phyloP scores from a whole-genome alignment of 1,140 invertebrate genomes.

The Drosophila sucinea region DNA sequence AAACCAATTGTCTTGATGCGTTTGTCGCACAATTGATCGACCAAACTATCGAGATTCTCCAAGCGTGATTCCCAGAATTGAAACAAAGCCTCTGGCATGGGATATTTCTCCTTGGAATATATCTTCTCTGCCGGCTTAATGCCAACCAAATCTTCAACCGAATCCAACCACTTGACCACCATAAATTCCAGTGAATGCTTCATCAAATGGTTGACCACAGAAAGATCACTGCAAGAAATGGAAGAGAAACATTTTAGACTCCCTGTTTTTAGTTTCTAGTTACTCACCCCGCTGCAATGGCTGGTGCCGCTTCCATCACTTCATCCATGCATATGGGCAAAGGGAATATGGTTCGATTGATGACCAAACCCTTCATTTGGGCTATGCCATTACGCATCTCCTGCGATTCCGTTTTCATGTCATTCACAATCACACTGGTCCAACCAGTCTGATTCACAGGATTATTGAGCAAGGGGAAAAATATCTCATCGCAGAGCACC shows the following conservation, averaged over 20 bases:
- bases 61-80: slow-evolving; percentile 88
- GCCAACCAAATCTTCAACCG: slow-evolving; percentile 88
- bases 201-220: slow-evolving; percentile 85
- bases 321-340: slow-evolving; percentile 89
- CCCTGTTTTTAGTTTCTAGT: neutral
- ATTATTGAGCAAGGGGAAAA: slow-evolving; percentile 88
- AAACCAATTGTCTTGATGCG: slow-evolving; percentile 91
- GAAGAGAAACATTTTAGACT: neutral
- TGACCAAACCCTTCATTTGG: slow-evolving; percentile 85
- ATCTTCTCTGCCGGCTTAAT: slow-evolving; percentile 62
- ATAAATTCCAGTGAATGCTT: slow-evolving; percentile 89
- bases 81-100: slow-evolving; percentile 89
- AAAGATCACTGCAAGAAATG: slow-evolving; percentile 42
- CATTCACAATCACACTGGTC: slow-evolving; percentile 88
- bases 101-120: slow-evolving; percentile 75
- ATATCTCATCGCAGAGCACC: slow-evolving; percentile 90
- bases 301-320: slow-evolving; percentile 85
- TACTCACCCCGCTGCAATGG: slow-evolving; percentile 84
- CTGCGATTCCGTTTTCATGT: slow-evolving; percentile 88
- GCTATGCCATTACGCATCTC: slow-evolving; percentile 88
- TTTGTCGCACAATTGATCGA: slow-evolving; percentile 90
- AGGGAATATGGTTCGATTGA: slow-evolving; percentile 85
- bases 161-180: slow-evolving; percentile 89
- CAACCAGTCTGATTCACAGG: slow-evolving; percentile 87
- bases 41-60: slow-evolving; percentile 92